Evolutionary conservation across 1,140 invertebrate genomes (phyloP), one percentile per base, ranked within the genome.

Genomic region (Eurosta solidaginis): DNA sequence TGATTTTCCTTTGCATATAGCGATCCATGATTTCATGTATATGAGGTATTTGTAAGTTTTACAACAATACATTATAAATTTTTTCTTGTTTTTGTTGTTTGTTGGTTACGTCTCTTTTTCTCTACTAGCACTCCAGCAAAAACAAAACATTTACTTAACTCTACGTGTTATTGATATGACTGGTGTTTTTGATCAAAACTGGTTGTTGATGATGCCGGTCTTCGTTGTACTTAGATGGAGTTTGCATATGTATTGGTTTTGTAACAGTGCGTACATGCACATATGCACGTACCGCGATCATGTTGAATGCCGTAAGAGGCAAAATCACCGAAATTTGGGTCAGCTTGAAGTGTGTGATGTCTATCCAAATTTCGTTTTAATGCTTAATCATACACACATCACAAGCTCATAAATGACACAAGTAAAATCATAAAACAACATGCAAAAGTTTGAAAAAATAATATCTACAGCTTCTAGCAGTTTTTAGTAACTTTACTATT

Each of bases 291-390:
- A 12, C n/a, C n/a, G n/a, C n/a, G n/a, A n/a, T n/a, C n/a, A n/a
- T n/a, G n/a, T n/a, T 27, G 27, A 54, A 54, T 25, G 54, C 54
- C 12, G 54, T 29, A 10, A 59, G 54, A 14, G 54, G 27, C 33
- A 59, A 59, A 59, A 59, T 59, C 54, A n/a, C 10, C 25, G 14
- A 59, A 59, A 59, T 59, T 25, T 59, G 54, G 54, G 54, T 59
- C 54, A 59, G 33, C 54, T 29, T 59, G 54, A 10, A 59, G 14
- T n/a, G n/a, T n/a, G n/a, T 59, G 27, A 59, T 59, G 54, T 10
- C 54, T 59, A 59, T 59, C 54, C 29, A 33, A 59, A 33, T 25
- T 29, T 27, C 25, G 25, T 29, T 54, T 7, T 25, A 54, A 54
- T 33, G 29, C 54, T 59, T 59, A 5, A 59, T 33, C n/a, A 59